Base-by-base conservation (phyloP, 2,113 vertebrate genomes). In the Ceratotherium simum region DNA sequence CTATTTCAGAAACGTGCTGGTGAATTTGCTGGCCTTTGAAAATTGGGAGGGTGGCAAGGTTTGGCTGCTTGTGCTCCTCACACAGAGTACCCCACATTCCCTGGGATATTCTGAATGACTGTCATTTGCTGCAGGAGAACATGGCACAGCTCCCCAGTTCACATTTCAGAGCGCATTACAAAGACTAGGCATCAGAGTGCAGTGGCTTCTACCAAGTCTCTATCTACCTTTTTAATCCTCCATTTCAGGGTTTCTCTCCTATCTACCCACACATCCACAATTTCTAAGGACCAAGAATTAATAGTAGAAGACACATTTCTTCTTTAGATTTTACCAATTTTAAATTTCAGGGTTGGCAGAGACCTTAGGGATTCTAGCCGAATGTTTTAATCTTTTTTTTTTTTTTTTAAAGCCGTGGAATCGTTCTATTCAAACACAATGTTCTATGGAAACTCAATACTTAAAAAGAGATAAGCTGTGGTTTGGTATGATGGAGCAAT, bases 61-160 rank as follows among this genome's bases (percentile, higher is more conserved):
- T 31, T 16, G 42, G 51, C 60, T 10, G 46, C 7, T 23, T 18
- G 18, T 20, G 27, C 3, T 16, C 21, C 33, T 17, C 11, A 9
- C 21, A 2, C 21, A 2, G 65, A 0, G 11, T 13, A 8, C 31
- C 65, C 80, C 23, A 7, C 0, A 0, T 7, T 46, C 39, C 46
- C 58, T 27, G 11, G 6, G 5, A 31, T 3, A 46, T 1, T 65
- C 2, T 33, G 16, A 70, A 58, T 7, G 21, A n/a, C 18, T 2
- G 0, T 10, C 25, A 21, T 58, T 23, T 29, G 69, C 27, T 33
- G 33, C 14, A 31, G 14, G 7, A 84, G 17, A 39, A 25, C 0
- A 4, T 3, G 39, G 20, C 11, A 16, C 62, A 8, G 4, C 16
- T 33, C 23, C 36, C 8, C 29, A 21, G 62, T 17, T n/a, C 62